These are phyloP conservation scores for Drosophila anomalipes DNA, from an alignment of 2,888 invertebrate species.

Conservation along the genomic window DNA sequence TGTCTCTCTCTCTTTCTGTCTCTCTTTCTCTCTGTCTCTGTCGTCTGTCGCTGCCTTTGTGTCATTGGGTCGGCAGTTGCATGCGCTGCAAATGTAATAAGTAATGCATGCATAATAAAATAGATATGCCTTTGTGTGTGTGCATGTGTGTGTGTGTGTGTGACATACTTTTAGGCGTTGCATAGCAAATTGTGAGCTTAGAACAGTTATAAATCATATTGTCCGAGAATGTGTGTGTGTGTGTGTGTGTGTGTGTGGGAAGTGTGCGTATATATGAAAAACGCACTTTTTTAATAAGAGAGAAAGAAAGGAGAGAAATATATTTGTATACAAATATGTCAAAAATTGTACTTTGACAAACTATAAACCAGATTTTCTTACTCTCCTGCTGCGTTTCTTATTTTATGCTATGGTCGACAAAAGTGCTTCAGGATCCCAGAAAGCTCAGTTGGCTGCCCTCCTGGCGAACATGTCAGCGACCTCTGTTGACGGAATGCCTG, in stretches of 20 bases:
- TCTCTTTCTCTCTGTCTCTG: background rate
- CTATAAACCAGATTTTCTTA: background rate
- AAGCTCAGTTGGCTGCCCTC: background rate
- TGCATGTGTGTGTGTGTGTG: constrained; percentile 11
- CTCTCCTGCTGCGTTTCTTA: too few species aligned
- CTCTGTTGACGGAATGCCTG: background rate
- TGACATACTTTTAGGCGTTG: constrained; percentile 52
- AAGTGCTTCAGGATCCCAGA: background rate
- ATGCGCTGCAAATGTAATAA: constrained; percentile 56
- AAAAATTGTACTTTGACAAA: background rate
- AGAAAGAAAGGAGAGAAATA: background rate
- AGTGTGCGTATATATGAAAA: background rate
- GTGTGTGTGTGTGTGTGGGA: constrained; percentile 5
- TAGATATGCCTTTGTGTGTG: constrained; percentile 16
- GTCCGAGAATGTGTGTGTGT: constrained; percentile 9
- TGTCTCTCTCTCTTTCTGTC: background rate
- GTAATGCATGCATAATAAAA: constrained; percentile 64
- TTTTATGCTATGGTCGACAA: background rate
- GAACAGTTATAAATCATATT: constrained; percentile 53
- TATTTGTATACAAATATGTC: background rate
- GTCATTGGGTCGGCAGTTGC: constrained; percentile 30
- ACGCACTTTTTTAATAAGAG: background rate
- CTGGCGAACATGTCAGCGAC: background rate
- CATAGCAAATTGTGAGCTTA: constrained; percentile 49
- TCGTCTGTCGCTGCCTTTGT: background rate